Percentiles rank a stretch among this genome's conserved stretches.
phyloP scores from a whole-genome alignment of 2,888 invertebrate species.

The Caradrina kadenii region DNA sequence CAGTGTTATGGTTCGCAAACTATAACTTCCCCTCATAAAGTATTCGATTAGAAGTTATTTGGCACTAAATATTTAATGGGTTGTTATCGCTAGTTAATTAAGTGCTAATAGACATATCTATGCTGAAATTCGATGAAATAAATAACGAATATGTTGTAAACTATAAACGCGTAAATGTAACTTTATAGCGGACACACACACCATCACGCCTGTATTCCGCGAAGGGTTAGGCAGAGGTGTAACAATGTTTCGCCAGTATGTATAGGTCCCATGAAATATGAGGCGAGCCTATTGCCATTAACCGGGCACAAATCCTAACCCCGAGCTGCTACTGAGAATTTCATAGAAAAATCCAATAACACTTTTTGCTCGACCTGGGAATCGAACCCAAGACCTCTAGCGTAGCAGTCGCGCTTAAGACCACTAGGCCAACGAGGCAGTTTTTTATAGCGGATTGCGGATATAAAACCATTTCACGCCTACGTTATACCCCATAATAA shows the following conservation, averaged over 20 bases:
- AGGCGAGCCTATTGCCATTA: no score
- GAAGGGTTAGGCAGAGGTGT: no score
- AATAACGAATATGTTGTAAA: constrained; percentile 33
- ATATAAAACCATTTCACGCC: constrained; percentile 16
- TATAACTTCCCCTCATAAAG: constrained; percentile 13
- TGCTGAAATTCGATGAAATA: neutral
- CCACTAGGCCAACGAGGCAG: no score
- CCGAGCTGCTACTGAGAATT: no score
- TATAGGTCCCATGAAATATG: no score
- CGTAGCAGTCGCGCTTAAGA: no score
- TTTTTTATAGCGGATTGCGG: constrained; percentile 5
- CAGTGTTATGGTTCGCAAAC: constrained; percentile 12
- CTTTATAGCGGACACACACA: constrained; percentile 1
- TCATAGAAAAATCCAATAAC: no score
- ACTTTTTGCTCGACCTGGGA: no score
- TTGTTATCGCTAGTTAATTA: constrained; percentile 4
- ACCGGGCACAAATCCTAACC: no score
- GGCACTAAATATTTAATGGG: constrained; percentile 20
- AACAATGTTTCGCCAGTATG: no score
- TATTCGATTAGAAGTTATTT: constrained; percentile 11
- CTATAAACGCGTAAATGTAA: constrained; percentile 19
- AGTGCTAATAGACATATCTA: constrained; percentile 9
- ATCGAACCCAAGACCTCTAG: no score
- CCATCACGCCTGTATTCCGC: no score
- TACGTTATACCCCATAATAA: constrained; percentile 8